These are phyloP conservation scores for Julus scanicus DNA, from an alignment of 2,888 invertebrate species.

Conservation along the genomic window DNA sequence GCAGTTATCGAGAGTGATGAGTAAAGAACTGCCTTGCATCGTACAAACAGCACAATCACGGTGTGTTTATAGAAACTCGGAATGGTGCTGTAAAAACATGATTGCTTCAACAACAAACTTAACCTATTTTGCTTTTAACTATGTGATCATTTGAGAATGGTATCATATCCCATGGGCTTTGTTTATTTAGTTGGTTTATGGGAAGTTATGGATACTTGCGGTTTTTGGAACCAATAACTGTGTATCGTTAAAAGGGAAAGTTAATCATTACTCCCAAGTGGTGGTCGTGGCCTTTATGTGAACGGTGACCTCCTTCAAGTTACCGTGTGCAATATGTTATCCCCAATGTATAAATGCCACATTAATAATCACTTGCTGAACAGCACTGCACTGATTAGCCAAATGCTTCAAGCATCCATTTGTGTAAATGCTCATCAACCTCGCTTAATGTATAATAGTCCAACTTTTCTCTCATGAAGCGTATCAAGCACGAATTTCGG, in stretches of 20 bases:
- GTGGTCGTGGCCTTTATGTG: not conserved
- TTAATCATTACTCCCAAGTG: slow-evolving; percentile 20
- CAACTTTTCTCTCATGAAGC: slow-evolving; percentile 7
- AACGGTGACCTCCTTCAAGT: slow-evolving; percentile 9
- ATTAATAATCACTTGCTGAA: slow-evolving; percentile 39
- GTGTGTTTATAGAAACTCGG: not conserved
- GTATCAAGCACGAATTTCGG: slow-evolving; percentile 34
- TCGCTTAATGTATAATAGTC: not conserved
- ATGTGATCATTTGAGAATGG: slow-evolving; percentile 7
- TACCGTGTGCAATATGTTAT: not conserved
- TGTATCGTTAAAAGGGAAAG: slow-evolving; percentile 32
- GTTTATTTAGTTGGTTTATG: slow-evolving; percentile 24
- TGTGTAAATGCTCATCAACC: slow-evolving; percentile 27
- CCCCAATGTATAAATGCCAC: slow-evolving; percentile 27
- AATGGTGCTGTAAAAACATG: not conserved
- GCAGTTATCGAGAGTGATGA: too few species aligned
- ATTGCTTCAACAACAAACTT: not conserved
- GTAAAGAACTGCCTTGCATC: too few species aligned
- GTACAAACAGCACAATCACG: not conserved
- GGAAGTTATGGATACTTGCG: slow-evolving; percentile 24
- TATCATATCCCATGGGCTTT: not conserved
- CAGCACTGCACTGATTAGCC: slow-evolving; percentile 24
- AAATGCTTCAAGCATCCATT: slow-evolving; percentile 27
- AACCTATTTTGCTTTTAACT: not conserved
- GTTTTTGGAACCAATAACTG: slow-evolving; percentile 19